These are phyloP conservation scores for Mesocricetus auratus DNA, from an alignment of 2,113 vertebrate species.

Conservation along the genomic window DNA sequence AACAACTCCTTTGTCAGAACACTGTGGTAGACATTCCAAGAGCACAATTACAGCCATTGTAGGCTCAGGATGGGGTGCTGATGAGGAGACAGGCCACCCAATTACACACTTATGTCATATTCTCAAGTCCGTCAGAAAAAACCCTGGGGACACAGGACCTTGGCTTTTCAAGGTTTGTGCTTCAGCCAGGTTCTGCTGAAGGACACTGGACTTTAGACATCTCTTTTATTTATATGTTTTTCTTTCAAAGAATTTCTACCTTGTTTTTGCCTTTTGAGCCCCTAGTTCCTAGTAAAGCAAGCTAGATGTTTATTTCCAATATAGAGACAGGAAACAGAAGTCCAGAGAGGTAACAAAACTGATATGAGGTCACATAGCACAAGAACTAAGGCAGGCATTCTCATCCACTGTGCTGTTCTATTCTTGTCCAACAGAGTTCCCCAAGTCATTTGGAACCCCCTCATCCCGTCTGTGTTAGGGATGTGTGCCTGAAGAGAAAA, in stretches of 20 bases:
- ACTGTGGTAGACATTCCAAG: neutral
- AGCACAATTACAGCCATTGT: neutral
- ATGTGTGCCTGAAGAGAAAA: conserved; percentile 39
- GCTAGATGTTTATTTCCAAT: conserved; percentile 28
- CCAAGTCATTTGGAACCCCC: conserved; percentile 24
- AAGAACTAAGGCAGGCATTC: conserved; percentile 23
- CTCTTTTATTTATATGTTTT: conserved; percentile 53
- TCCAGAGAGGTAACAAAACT: conserved; percentile 45
- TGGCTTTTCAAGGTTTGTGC: conserved; percentile 2
- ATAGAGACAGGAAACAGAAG: conserved; percentile 29
- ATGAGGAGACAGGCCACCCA: neutral
- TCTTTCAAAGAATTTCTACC: conserved; percentile 62
- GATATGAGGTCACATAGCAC: conserved; percentile 12
- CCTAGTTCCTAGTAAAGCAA: conserved; percentile 21
- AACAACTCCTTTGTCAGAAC: neutral
- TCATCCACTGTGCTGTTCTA: neutral
- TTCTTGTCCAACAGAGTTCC: conserved; percentile 12
- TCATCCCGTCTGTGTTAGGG: conserved; percentile 14
- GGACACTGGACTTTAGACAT: conserved; percentile 33
- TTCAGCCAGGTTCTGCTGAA: neutral
- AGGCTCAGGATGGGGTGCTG: neutral
- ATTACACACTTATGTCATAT: neutral
- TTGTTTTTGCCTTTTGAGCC: conserved; percentile 56
- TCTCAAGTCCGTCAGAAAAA: neutral
- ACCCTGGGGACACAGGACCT: neutral